Base-by-base conservation (phyloP, 2,888 invertebrate genomes). In the Mylabris sibirica region DNA sequence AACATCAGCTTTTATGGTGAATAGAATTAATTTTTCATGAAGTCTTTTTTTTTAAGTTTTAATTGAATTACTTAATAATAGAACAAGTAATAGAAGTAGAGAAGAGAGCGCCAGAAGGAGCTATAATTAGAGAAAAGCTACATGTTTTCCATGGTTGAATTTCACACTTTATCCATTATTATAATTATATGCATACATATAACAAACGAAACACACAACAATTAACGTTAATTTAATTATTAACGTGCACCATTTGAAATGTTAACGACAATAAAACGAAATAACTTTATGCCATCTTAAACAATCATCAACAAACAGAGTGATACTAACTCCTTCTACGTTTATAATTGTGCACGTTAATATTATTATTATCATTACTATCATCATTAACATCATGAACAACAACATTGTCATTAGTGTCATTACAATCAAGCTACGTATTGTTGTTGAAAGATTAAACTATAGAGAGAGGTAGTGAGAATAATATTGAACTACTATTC, bases 381-480 rank as follows among this genome's bases (percentile, higher is more conserved):
- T 22, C 17, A 17, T 64, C 67, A 34, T 67, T 30, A 30, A 6
- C 30, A 30, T 30, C 30, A 30, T 30, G 30, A 30, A 30, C 30
- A 30, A 30, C 30, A 30, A 30, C 44, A 44, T 24, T 57, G 57
- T 60, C 67, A 24, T 67, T 64, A 44, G 11, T 57, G 57, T 60
- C 67, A 24, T 67, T 64, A 67, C 64, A 67, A 64, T 67, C 67
- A 67, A 67, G 44, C 22, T 44, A 60, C 26, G 59, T 64, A 67
- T 64, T 64, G 67, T 64, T 65, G 59, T 30, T 30, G 22, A 60
- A 65, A 65, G 34, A 38, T 59, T 60, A 59, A 17, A 59, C 35
- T 30, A 24, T 49, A 63, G 63, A 4, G 12, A 44, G 44, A n/a
- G 4, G 41, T 14, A n/a, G 41, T 14, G 41, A 14, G 41, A 41